phyloP scores from a whole-genome alignment of 2,113 vertebrate genomes.

The Anhinga rufa region DNA sequence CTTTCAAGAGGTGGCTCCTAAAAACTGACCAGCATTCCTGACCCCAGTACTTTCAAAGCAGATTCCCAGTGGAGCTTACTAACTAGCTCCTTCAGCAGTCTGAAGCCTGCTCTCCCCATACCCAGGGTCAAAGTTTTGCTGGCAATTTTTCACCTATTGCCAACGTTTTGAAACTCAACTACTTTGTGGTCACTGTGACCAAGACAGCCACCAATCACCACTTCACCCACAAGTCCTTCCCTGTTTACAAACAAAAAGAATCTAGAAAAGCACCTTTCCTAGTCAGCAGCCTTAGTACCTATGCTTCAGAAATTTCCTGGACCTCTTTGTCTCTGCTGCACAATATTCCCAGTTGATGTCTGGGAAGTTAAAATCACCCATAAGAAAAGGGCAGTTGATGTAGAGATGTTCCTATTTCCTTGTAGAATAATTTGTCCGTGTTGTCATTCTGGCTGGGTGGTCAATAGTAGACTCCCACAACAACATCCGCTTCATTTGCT shows the following conservation, averaged over 20 bases:
- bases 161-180: not conserved
- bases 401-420: not conserved
- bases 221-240: not conserved
- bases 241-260: not conserved
- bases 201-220: not conserved
- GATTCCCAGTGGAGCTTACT: not conserved
- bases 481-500: not conserved
- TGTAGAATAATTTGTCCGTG: not conserved
- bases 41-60: not conserved
- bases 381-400: not conserved
- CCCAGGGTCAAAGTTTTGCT: not conserved
- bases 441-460: not conserved
- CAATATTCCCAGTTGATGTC: not conserved
- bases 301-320: not conserved
- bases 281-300: accelerated
- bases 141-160: not conserved
- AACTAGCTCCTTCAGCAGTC: not conserved
- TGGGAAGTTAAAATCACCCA: not conserved
- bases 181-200: not conserved
- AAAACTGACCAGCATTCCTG: not conserved
- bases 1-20: not conserved
- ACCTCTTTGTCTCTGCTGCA: not conserved
- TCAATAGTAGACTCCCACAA: not conserved
- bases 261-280: not conserved
- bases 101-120: not conserved